Percentiles rank a stretch among this genome's conserved stretches.
These are phyloP conservation scores for Rallus crepitans DNA, from an alignment of 2,797 vertebrate genomes.

Conservation along the genomic window DNA sequence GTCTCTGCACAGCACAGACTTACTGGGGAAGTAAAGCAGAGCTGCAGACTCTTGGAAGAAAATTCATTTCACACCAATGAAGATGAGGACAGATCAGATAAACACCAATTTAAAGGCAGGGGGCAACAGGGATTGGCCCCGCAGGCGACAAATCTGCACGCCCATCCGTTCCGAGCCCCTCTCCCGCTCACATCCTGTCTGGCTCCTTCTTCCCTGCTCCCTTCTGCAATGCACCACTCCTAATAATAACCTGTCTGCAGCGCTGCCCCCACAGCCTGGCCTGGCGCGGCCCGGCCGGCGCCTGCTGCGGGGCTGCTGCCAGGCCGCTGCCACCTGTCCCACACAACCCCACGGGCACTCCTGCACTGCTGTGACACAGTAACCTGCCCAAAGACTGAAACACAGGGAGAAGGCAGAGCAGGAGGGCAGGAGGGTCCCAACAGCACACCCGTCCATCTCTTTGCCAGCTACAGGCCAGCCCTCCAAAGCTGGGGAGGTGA, in stretches of 20 bases:
- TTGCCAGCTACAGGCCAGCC: neutral
- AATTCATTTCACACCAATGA: neutral
- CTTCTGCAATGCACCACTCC: conserved; percentile 81
- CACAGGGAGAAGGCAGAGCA: neutral
- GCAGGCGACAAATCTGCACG: accelerated
- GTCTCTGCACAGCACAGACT: neutral
- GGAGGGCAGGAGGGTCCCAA: neutral
- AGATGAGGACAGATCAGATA: neutral
- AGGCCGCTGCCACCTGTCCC: neutral
- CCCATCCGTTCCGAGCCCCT: accelerated
- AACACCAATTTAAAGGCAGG: neutral
- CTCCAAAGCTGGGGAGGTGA: neutral
- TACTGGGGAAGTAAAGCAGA: neutral
- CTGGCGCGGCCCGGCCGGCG: neutral
- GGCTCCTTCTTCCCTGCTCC: neutral
- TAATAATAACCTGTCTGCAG: conserved; percentile 74
- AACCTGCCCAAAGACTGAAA: neutral
- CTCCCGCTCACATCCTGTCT: neutral
- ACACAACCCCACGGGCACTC: neutral
- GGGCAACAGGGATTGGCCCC: neutral
- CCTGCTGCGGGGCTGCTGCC: neutral
- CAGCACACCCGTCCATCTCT: neutral
- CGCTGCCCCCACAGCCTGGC: neutral
- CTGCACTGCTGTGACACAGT: neutral
- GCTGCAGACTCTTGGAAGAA: neutral